Evolutionary conservation across 2,113 vertebrate genomes (phyloP).

Genomic region (Festucalex cinctus): DNA sequence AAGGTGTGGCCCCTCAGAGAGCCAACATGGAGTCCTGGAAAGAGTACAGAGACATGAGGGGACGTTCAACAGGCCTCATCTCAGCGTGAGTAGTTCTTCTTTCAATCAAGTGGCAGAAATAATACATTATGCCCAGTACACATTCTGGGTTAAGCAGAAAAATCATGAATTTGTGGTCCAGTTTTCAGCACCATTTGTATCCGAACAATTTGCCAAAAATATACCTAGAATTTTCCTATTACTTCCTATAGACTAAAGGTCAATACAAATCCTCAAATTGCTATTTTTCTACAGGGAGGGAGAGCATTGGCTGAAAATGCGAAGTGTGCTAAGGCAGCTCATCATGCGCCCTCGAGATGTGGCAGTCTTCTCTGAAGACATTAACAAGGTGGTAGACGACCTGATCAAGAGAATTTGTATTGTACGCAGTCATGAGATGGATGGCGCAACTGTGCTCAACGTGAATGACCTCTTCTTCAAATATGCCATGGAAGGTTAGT

Average conservation of each 20-base stretch:
- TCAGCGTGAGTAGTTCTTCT: conserved; percentile 86
- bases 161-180: not conserved
- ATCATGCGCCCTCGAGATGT: conserved; percentile 87
- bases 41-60: conserved; percentile 85
- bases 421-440: conserved; percentile 71
- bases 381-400: conserved; percentile 83
- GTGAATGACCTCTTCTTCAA: conserved; percentile 92
- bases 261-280: not conserved
- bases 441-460: conserved; percentile 78
- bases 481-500: conserved; percentile 92
- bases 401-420: conserved; percentile 78
- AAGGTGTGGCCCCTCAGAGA: conserved; percentile 83
- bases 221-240: not conserved
- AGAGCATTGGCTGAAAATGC: conserved; percentile 89
- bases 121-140: not conserved
- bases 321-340: conserved; percentile 85
- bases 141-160: not conserved
- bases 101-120: not conserved
- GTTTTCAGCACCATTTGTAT: not conserved
- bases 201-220: not conserved
- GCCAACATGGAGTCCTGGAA: conserved; percentile 95
- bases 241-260: not conserved
- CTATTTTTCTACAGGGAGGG: conserved; percentile 73
- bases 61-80: conserved; percentile 84
- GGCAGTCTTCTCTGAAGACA: conserved; percentile 78